Evolutionary conservation across 2,888 invertebrate genomes (phyloP), one percentile per base, ranked within the genome.

Genomic region (Actias luna): DNA sequence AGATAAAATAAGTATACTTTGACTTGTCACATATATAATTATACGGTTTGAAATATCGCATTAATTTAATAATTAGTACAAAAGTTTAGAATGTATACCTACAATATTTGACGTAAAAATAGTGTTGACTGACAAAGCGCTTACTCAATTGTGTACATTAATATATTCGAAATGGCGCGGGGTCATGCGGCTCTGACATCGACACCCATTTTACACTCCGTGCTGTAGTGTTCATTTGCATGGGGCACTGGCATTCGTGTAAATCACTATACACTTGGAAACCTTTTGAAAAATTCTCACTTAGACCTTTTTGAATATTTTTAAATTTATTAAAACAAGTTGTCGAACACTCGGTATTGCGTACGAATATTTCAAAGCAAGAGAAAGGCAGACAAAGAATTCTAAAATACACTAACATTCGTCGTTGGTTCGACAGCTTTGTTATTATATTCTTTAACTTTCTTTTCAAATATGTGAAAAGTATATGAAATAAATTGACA

Each of bases 101-200:
- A 67, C 60, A 63, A 62, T 67, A 68, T 70, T 68, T 39, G 42
- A 57, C 71, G 67, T 72, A 69, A 67, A 66, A 63, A 63, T 65
- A 39, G 62, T 67, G 70, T 62, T 71, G 69, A 69, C 69, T 73
- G 73, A 78, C 74, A 74, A 66, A 69, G 66, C 68, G 68, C 71
- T 75, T 72, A 73, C 73, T 78, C 84, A 77, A 84, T 81, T 82
- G 85, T 85, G 68, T 76, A 75, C 69, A 71, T 50, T 89, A 90
- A 91, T 89, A 72, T 90, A 90, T 90, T 87, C 90, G 61, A 67
- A 77, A 75, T 74, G 79, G 69, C 80, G 73, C 64, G 76, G 78
- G 90, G 89, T 90, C 89, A 87, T 70, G 66, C 77, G 76, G 72
- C 75, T n/a, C n/a, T 84, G 84, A 83, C 87, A 84, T 77, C 73